Base-by-base conservation (phyloP, 2,797 vertebrate species). In the Scomberomorus guttatus region DNA sequence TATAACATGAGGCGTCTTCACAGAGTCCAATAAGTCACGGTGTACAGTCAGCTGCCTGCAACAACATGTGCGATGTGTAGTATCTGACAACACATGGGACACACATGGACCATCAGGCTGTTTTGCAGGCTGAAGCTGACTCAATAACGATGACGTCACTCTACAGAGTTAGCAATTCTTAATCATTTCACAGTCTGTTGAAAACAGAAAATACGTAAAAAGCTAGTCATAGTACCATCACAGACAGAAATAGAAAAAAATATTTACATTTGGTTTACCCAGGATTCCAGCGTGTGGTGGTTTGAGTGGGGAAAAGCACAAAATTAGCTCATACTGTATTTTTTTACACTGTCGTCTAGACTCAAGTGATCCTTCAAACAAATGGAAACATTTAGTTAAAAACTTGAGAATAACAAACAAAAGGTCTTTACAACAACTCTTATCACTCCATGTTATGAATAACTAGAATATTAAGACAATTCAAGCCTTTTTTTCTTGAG, bases 251-350 rank as follows among this genome's bases (percentile, higher is more conserved):
- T 25, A 79, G 70, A 29, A 32, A 70, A 48, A 10, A 59, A 67
- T n/a, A n/a, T 67, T 80, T 68, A 39, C 11, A 50, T 58, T 24
- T 88, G 57, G 75, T 72, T 85, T 34, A 60, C 48, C 52, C 52
- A 66, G 75, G 44, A 78, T 69, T 72, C 54, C 46, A 79, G 13
- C 4, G 9, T 58, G 46, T 56, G 14, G 22, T 50, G 22, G 24
- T 55, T 29, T 75, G n/a, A 68, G 48, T 34, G 27, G 1, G 27
- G 11, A 58, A 46, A 77, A 50, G 44, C 42, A 71, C 13, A 52
- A 55, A 50, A 51, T 64, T 27, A 13, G 17, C 55, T 67, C 46
- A 39, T 25, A 58, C 7, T 48, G 15, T 48, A 7, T 59, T 20
- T 37, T 32, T 37, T 37, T 37, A 12, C 29, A 42, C 27, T 13